These are phyloP conservation scores for Xenops minutus DNA, from an alignment of 2,797 vertebrate genomes.

Conservation along the genomic window DNA sequence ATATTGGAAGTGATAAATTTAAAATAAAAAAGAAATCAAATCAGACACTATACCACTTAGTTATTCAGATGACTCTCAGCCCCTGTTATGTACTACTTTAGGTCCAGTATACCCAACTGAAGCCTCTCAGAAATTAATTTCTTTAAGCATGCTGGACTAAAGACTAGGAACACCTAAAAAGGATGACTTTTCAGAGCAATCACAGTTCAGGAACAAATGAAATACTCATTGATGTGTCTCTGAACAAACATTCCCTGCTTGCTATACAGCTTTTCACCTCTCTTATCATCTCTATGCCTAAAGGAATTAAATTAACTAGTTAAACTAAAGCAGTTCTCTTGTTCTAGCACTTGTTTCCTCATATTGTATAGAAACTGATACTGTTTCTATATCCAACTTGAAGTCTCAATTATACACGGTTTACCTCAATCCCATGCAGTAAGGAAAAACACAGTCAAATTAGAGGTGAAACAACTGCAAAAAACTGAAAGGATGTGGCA, in stretches of 20 bases:
- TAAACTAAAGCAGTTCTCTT: neutral
- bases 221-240: neutral
- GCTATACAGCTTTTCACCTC: neutral
- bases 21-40: neutral
- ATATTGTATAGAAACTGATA: neutral
- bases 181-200: neutral
- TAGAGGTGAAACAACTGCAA: neutral
- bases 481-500: neutral
- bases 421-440: neutral
- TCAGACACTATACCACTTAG: neutral
- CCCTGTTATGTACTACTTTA: neutral
- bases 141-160: neutral
- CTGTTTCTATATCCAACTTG: neutral
- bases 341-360: neutral
- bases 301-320: neutral
- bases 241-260: neutral
- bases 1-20: neutral
- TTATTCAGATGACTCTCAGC: neutral
- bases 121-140: neutral
- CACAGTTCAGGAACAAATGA: neutral
- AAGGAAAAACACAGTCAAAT: neutral
- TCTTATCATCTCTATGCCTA: neutral
- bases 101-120: neutral
- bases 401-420: neutral
- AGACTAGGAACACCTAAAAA: neutral